Evolutionary conservation across 2,888 invertebrate species (phyloP), one percentile per base, ranked within the genome.

Genomic region (Anoplius nigerrimus): DNA sequence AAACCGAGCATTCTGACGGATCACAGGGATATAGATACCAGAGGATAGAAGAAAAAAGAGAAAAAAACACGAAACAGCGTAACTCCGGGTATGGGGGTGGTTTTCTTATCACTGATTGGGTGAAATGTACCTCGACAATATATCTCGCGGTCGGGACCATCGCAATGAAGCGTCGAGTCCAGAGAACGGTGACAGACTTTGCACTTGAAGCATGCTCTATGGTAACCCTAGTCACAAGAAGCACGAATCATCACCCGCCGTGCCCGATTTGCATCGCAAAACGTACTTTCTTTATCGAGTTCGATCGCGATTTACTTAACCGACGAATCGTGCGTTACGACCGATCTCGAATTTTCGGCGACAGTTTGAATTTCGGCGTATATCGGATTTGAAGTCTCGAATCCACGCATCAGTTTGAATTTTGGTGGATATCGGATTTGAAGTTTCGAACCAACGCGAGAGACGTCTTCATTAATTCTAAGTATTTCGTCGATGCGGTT

Each of bases 161-260:
- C 97, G 91, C 96, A 96, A 91, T 95, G 95, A 91, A 94, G 93
- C 88, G 94, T 94, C 81, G 96, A 96, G 91, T 96, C 95, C 90
- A 96, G 92, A 88, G 93, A 93, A 91, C 93, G 93, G 90, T 93
- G 93, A 91, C 96, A 96, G 90, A 93, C 92, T 90, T 93, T 91
- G 92, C 96, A 96, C 91, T 95, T 95, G 93, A 95, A 97, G 92
- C 96, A 96, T 91, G 93, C 91, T 90, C 93, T 95, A 92, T 96
- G 96, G 93, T 95, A 96, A 86, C 93, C 95, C 95, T 96, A 92
- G 80, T 88, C 87, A 88, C 83, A 88, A 87, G 85, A 88, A 87
- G 85, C 81, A 87, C 82, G 78, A 76, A 74, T 82, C 79, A 84
- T 80, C 75, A 82, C 75, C 48, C 21, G 58, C 58, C 22, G 24